A percentile compares a stretch with the other conserved stretches of the same genome.
Conservation (phyloP, 2,888 invertebrate genomes). For the Caenorhabditis becei region DNA sequence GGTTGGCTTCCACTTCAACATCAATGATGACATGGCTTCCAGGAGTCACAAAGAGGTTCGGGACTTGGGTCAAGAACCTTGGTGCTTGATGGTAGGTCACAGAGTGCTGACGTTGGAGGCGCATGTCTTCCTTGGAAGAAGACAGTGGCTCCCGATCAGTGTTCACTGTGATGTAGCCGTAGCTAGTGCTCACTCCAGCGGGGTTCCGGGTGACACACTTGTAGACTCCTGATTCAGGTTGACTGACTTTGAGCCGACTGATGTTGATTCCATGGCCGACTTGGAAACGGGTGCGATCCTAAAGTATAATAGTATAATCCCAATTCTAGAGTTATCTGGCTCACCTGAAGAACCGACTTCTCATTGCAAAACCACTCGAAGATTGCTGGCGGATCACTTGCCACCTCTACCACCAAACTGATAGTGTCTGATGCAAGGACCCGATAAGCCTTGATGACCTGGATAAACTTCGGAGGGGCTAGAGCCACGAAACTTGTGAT, state of each 20-base stretch:
- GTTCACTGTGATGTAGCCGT: slow-evolving; percentile 79
- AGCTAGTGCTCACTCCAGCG: slow-evolving; percentile 87
- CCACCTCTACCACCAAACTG: slow-evolving; percentile 80
- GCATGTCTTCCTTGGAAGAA: slow-evolving; percentile 57
- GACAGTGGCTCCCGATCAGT: slow-evolving; percentile 64
- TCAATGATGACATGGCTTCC: slow-evolving; percentile 79
- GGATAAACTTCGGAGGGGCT: slow-evolving; percentile 80
- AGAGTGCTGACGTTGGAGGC: slow-evolving; percentile 52
- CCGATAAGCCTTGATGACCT: slow-evolving; percentile 81
- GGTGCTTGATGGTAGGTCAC: slow-evolving; percentile 72
- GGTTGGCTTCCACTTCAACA: slow-evolving; percentile 79
- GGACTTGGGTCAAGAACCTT: slow-evolving; percentile 74
- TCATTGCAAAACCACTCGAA: slow-evolving; percentile 80
- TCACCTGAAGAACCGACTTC: slow-evolving; percentile 72
- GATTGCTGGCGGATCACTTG: slow-evolving; percentile 74
- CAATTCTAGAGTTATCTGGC: neutral
- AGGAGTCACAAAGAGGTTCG: slow-evolving; percentile 77
- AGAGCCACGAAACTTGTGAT: slow-evolving; percentile 80
- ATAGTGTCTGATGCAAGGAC: slow-evolving; percentile 77
- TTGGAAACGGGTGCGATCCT: slow-evolving; percentile 74
- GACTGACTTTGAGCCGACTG: slow-evolving; percentile 76
- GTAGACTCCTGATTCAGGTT: slow-evolving; percentile 85
- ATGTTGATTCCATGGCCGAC: slow-evolving; percentile 78
- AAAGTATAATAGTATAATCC: slow-evolving; percentile 1
- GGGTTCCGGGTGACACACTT: slow-evolving; percentile 93